These are phyloP conservation scores for Oreonectes daqikongensis DNA, from an alignment of 2,797 vertebrate species.

Conservation along the genomic window DNA sequence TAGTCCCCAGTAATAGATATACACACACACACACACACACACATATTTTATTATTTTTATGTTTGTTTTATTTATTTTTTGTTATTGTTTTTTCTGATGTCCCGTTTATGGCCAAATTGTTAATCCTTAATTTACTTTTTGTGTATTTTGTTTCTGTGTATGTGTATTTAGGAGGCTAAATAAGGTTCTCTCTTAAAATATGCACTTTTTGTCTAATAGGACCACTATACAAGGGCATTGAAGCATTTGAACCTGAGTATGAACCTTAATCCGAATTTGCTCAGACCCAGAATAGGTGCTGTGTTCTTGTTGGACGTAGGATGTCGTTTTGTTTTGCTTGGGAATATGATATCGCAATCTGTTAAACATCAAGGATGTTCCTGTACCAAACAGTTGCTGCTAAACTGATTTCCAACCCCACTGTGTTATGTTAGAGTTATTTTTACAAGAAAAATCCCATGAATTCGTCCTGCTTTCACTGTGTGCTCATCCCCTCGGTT, in stretches of 20 bases:
- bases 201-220: slow-evolving; percentile 80
- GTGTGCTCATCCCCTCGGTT: slow-evolving; percentile 25
- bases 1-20: slow-evolving; percentile 51
- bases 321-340: slow-evolving; percentile 31
- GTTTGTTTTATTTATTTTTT: slow-evolving; percentile 9
- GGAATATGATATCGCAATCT: slow-evolving; percentile 68
- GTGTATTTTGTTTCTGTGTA: slow-evolving; percentile 29
- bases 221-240: slow-evolving; percentile 84
- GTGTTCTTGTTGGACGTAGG: slow-evolving; percentile 51
- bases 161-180: slow-evolving; percentile 43
- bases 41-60: slow-evolving; percentile 34
- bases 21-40: neutral
- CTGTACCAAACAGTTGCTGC: slow-evolving; percentile 80
- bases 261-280: slow-evolving; percentile 67
- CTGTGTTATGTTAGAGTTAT: slow-evolving; percentile 57
- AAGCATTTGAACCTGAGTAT: slow-evolving; percentile 73
- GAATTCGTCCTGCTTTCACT: slow-evolving; percentile 15
- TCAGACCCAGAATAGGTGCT: slow-evolving; percentile 58
- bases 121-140: slow-evolving; percentile 28
- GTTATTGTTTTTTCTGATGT: neutral
- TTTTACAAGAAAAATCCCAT: slow-evolving; percentile 26
- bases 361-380: slow-evolving; percentile 75
- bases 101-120: slow-evolving; percentile 16
- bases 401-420: slow-evolving; percentile 72
- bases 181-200: slow-evolving; percentile 71